phyloP scores from a whole-genome alignment of 2,888 invertebrate genomes.

The Scelioninae gen. 2 region DNA sequence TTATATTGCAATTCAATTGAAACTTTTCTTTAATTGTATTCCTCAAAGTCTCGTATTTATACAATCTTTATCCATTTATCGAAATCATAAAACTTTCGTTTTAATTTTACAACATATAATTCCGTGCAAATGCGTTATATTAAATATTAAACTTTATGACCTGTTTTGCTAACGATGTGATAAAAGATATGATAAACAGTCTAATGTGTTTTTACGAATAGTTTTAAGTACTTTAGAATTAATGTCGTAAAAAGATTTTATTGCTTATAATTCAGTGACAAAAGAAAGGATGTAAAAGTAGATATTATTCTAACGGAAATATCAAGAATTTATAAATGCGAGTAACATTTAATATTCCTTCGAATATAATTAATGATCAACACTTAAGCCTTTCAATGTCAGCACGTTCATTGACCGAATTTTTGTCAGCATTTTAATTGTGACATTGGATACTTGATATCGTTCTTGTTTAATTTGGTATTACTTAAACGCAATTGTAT shows the following conservation, averaged over 20 bases:
- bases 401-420: conserved; percentile 22
- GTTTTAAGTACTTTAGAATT: no score
- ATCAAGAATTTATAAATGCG: not conserved
- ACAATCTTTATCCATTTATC: no score
- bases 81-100: no score
- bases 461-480: conserved; percentile 8
- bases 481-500: not conserved
- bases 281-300: not conserved
- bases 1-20: no score
- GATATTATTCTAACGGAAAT: conserved; percentile 15
- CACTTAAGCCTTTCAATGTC: conserved; percentile 10
- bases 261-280: not conserved
- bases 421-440: conserved; percentile 14
- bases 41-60: no score
- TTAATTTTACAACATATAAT: no score
- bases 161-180: no score
- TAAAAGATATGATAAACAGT: no score
- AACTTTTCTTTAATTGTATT: no score
- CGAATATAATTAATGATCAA: conserved; percentile 22
- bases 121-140: no score
- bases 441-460: conserved; percentile 11
- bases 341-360: conserved; percentile 12
- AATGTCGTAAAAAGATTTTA: conserved; percentile 7
- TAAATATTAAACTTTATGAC: no score
- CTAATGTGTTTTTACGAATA: no score